Conservation (phyloP, 2,888 invertebrate species). For the Agrotis exclamationis region DNA sequence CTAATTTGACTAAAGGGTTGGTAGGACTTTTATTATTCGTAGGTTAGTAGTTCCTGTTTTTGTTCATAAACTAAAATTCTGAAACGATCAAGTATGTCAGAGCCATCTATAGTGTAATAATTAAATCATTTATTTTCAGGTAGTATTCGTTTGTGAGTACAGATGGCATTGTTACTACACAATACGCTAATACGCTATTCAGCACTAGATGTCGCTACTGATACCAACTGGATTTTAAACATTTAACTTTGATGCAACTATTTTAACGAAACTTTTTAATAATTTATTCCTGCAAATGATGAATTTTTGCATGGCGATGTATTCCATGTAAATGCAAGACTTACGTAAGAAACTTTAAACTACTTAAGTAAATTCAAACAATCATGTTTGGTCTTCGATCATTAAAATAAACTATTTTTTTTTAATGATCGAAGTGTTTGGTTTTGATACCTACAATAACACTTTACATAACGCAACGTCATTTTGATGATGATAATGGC, state of each 20-base stretch:
- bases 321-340: background rate
- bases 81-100: background rate
- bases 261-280: background rate
- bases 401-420: no score
- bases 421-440: no score
- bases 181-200: conserved; percentile 51
- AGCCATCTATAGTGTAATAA: conserved; percentile 31
- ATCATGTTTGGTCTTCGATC: no score
- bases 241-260: background rate
- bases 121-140: background rate
- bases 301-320: background rate
- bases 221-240: no score
- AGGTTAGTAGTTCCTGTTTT: no score
- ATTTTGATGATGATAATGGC: background rate
- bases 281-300: background rate
- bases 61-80: background rate
- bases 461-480: no score
- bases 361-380: no score
- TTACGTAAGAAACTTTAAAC: background rate
- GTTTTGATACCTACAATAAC: no score
- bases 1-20: no score
- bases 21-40: no score
- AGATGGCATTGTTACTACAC: conserved; percentile 30
- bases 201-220: conserved; percentile 57
- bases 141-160: background rate